Evolutionary conservation across 2,888 invertebrate genomes (phyloP).

Genomic region (Heterodera filipjevi): DNA sequence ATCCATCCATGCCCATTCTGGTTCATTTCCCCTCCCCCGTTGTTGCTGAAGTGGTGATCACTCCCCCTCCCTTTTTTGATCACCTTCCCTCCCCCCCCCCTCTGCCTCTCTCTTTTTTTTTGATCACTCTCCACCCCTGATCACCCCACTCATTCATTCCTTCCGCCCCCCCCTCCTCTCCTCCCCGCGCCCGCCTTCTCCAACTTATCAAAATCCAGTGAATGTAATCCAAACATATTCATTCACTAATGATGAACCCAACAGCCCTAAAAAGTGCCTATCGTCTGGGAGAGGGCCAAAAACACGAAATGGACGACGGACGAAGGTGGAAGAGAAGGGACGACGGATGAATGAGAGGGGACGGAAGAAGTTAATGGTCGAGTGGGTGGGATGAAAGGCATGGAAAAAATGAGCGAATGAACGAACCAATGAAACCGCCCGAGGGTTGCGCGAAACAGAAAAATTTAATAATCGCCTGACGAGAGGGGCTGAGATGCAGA

Average conservation of each 20-base stretch:
- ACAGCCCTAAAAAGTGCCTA: not conserved
- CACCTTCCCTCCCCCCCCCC: too few species aligned
- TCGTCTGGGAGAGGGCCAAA: not conserved
- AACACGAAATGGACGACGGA: slow-evolving; percentile 2
- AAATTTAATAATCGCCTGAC: slow-evolving; percentile 6
- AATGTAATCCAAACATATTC: not conserved
- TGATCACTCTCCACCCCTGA: too few species aligned
- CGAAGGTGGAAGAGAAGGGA: not conserved
- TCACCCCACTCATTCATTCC: too few species aligned
- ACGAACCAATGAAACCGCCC: not conserved
- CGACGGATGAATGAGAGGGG: not conserved
- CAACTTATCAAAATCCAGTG: not conserved
- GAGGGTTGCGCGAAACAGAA: slow-evolving; percentile 9
- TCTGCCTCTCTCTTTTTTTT: too few species aligned
- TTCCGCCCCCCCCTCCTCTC: too few species aligned
- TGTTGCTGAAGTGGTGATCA: not conserved
- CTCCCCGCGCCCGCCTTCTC: not conserved
- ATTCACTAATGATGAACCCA: not conserved
- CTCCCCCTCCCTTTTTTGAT: too few species aligned
- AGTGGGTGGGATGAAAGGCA: slow-evolving; percentile 1
- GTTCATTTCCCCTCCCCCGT: slow-evolving; percentile 6
- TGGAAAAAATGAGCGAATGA: not conserved
- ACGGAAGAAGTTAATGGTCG: slow-evolving; percentile 6
- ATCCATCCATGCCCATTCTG: not conserved
- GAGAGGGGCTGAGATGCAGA: not conserved